Conservation (phyloP, 2,797 vertebrate genomes). For the Graptemys geographica region DNA sequence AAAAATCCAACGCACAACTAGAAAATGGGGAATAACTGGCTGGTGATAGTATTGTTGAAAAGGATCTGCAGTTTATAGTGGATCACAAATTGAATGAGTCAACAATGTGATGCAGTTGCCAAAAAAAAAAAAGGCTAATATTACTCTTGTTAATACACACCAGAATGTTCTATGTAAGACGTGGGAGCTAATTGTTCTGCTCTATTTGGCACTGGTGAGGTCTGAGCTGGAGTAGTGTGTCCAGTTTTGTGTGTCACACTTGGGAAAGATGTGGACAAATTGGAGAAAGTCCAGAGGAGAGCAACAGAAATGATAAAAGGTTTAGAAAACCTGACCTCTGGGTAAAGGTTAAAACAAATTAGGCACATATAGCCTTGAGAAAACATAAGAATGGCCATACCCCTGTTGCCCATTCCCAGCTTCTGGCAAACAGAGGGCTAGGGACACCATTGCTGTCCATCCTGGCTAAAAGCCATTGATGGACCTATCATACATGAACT, state of each 20-base stretch:
- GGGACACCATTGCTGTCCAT: too few species aligned
- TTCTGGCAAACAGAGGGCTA: too few species aligned
- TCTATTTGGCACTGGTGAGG: not conserved
- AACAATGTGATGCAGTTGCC: not conserved
- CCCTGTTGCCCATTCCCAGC: too few species aligned
- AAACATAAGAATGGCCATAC: not conserved
- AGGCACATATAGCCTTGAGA: not conserved
- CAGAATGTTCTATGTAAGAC: too few species aligned
- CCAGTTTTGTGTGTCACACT: not conserved
- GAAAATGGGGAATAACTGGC: not conserved
- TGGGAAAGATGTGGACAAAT: not conserved
- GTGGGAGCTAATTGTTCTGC: not conserved
- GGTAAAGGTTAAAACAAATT: not conserved
- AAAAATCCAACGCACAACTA: not conserved
- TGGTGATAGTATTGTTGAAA: not conserved
- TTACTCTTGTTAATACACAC: not conserved
- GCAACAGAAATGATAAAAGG: not conserved
- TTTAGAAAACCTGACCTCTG: not conserved
- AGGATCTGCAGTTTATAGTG: not conserved
- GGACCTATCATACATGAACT: too few species aligned
- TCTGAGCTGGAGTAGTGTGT: not conserved
- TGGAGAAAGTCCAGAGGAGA: not conserved
- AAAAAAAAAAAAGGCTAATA: not conserved
- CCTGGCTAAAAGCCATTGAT: too few species aligned
- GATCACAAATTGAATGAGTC: not conserved